Evolutionary conservation across 1,140 invertebrate genomes (phyloP), one percentile per base, ranked within the genome.

Genomic region (Gyrodactylus salaris): DNA sequence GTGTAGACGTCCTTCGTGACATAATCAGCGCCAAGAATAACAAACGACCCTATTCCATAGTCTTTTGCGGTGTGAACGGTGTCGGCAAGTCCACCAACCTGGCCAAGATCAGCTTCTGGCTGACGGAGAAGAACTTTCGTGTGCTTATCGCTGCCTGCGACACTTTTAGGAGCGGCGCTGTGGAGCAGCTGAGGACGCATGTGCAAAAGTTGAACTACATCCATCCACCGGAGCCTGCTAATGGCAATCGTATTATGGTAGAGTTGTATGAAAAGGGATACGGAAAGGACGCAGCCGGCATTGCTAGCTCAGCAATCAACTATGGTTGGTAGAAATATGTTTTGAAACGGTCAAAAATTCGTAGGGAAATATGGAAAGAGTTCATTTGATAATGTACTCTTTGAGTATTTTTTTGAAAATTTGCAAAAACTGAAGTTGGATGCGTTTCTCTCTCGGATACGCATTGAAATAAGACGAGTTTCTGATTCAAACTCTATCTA

Each of bases 51-150:
- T 99, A 92, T 80, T 87, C 91, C 0, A 89, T 98, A 83, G 86
- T 89, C 0, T 99, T 99, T 79, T 99, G 95, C 83, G 95, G 95
- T 70, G 95, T 99, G 0, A 99, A 99, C 81, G 95, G 95, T 68
- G 95, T 99, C 0, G 95, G 95, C 70, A 99, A 99, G 79, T 97
- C 92, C 0, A 99, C 95, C 0, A 99, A 99, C 83, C 82, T 99
- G 34, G 94, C 95, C 0, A 99, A 99, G 85, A 95, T 99, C 74
- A 91, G 91, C 78, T 99, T 98, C 80, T 99, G 95, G 95, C 82
- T 99, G 71, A 91, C 97, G 76, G 93, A 98, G 82, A 99, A 99
- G 80, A 87, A 90, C 77, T 86, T 95, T 77, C 85, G 88, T 68
- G 94, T 99, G 20, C 80, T 99, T 76, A 96, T 99, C 75, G 94